phyloP scores from a whole-genome alignment of 1,140 invertebrate genomes.

The Drosophila sucinea region DNA sequence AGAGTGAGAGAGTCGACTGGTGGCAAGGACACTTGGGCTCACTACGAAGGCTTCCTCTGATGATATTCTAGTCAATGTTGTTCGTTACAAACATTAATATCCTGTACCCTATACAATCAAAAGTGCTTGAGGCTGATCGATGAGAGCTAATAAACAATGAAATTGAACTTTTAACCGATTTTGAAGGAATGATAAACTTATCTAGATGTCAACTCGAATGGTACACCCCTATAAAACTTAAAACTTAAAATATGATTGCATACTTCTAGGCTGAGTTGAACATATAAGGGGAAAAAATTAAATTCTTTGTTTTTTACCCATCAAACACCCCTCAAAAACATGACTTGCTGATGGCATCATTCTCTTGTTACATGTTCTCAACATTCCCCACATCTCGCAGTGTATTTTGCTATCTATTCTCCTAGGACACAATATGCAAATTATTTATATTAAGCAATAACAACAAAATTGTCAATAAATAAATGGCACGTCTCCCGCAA shows the following conservation, averaged over 20 bases:
- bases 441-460: too few species aligned
- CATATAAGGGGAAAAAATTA: too few species aligned
- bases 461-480: neutral
- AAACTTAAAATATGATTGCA: too few species aligned
- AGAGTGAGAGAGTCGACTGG: neutral
- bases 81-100: neutral
- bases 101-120: neutral
- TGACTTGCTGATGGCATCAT: too few species aligned
- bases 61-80: neutral
- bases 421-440: neutral
- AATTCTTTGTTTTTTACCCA: too few species aligned
- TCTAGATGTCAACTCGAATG: too few species aligned
- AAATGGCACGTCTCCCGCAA: neutral
- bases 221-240: too few species aligned
- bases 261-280: too few species aligned
- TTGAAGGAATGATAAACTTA: too few species aligned
- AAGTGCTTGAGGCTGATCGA: neutral
- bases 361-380: neutral
- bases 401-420: neutral
- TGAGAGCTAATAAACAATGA: neutral
- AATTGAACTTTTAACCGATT: neutral
- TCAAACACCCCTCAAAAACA: too few species aligned
- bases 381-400: neutral
- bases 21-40: conserved; percentile 9
- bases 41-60: neutral